phyloP scores from a whole-genome alignment of 2,888 invertebrate species.

The Temnothorax unifasciatus region DNA sequence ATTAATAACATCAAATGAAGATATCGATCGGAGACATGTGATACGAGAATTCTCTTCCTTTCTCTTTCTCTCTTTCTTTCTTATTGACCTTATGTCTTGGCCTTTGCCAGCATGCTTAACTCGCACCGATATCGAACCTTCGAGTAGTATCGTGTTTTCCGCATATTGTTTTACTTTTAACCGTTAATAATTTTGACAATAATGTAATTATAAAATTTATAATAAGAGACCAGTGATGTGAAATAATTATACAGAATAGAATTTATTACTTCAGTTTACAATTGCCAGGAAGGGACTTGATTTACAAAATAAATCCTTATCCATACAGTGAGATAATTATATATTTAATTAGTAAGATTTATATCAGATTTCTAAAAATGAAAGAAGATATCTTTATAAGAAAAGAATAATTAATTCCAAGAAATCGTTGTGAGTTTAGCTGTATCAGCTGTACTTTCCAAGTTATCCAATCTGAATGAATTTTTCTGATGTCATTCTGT shows the following conservation, averaged over 20 bases:
- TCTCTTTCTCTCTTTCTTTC: conserved; percentile 11
- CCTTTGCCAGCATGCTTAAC: conserved; percentile 41
- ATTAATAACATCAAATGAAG: conserved; percentile 18
- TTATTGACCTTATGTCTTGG: conserved; percentile 61
- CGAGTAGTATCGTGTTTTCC: conserved; percentile 12
- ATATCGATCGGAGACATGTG: conserved; percentile 49
- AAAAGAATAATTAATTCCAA: not conserved
- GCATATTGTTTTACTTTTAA: not conserved
- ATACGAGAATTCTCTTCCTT: conserved; percentile 34
- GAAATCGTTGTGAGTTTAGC: not conserved
- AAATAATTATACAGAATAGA: not conserved
- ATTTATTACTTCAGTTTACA: too few species aligned
- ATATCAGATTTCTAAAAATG: conserved; percentile 4
- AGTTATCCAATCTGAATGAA: not conserved
- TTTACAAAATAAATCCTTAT: too few species aligned
- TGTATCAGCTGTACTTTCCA: not conserved
- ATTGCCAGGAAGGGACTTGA: too few species aligned
- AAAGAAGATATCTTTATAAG: not conserved
- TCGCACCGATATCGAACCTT: conserved; percentile 27
- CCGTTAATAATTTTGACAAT: conserved; percentile 28
- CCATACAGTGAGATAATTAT: too few species aligned
- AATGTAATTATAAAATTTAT: not conserved
- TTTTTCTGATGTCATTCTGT: conserved; percentile 20
- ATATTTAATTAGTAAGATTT: conserved; percentile 4
- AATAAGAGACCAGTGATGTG: not conserved